Percentiles rank a stretch among this genome's conserved stretches.
Conservation (phyloP, 92 coral and sea anemone genomes). For the Porites lobata region DNA sequence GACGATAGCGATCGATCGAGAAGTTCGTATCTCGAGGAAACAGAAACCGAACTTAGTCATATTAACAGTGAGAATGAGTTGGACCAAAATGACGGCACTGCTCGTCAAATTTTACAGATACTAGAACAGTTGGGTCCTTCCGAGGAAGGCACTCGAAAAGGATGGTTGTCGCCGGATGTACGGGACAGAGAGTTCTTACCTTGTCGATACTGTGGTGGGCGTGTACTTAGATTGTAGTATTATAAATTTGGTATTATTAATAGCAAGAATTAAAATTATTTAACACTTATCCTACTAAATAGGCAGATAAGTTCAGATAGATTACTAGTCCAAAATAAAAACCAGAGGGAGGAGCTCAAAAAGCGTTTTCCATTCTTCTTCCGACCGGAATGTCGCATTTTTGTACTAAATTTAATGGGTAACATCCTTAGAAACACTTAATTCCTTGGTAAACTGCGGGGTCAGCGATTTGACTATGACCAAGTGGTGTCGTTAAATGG, state of each 20-base stretch:
- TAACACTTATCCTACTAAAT: too few relatives aligned
- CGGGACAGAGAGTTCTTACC: slow-evolving; percentile 84
- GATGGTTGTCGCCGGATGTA: slow-evolving; percentile 86
- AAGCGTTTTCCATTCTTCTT: too few relatives aligned
- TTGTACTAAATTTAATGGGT: too few relatives aligned
- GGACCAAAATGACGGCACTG: slow-evolving; percentile 85
- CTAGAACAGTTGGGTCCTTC: slow-evolving; percentile 92
- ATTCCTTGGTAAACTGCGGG: too few relatives aligned
- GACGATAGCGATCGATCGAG: slow-evolving; percentile 51
- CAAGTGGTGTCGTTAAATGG: too few relatives aligned
- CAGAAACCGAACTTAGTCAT: slow-evolving; percentile 39
- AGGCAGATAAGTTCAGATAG: too few relatives aligned
- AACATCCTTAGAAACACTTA: too few relatives aligned
- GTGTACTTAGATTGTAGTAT: slow-evolving; percentile 57
- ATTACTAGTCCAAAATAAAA: too few relatives aligned
- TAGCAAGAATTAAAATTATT: slow-evolving; percentile 18
- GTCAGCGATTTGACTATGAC: too few relatives aligned
- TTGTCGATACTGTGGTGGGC: slow-evolving; percentile 74
- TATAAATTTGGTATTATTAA: slow-evolving; percentile 2
- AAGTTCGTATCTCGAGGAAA: slow-evolving; percentile 27
- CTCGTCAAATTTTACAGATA: slow-evolving; percentile 91
- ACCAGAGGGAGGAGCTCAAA: too few relatives aligned
- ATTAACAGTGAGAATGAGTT: slow-evolving; percentile 40
- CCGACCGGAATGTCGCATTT: too few relatives aligned
- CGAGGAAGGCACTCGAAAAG: slow-evolving; percentile 75